phyloP scores from a whole-genome alignment of 2,888 invertebrate species.

The Pollenia amentaria region DNA sequence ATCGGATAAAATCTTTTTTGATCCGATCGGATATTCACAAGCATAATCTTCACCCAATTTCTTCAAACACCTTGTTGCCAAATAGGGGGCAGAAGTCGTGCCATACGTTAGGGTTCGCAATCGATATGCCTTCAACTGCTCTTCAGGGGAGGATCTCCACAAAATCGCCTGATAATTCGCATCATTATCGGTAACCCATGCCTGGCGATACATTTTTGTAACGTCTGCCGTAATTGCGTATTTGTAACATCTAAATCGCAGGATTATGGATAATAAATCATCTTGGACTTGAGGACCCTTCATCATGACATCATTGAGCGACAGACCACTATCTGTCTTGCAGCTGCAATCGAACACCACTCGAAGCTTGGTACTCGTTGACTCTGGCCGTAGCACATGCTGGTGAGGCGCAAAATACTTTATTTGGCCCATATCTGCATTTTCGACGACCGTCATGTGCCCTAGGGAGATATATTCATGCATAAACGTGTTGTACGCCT shows the following conservation, averaged over 20 bases:
- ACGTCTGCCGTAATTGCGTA: conserved; percentile 68
- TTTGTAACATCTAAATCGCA: conserved; percentile 61
- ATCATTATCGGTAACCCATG: conserved; percentile 63
- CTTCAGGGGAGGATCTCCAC: conserved; percentile 42
- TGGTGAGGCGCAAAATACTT: conserved; percentile 67
- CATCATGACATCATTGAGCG: conserved; percentile 69
- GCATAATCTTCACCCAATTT: too few relatives aligned
- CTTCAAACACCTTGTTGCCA: conserved; percentile 72
- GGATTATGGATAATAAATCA: conserved; percentile 62
- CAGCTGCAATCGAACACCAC: conserved; percentile 66
- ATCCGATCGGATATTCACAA: conserved; percentile 66
- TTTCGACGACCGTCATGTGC: too few relatives aligned
- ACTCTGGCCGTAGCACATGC: conserved; percentile 54
- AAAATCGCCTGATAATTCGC: conserved; percentile 65
- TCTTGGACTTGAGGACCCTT: conserved; percentile 60
- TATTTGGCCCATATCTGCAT: too few relatives aligned
- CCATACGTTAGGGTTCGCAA: conserved; percentile 60
- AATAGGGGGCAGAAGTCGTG: conserved; percentile 72
- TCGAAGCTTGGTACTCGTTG: conserved; percentile 65
- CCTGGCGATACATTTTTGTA: conserved; percentile 74
- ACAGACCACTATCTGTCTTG: conserved; percentile 65
- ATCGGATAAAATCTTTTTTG: too few relatives aligned
- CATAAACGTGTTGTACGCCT: too few relatives aligned
- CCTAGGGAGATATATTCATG: too few relatives aligned
- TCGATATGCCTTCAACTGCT: conserved; percentile 47